Conservation (phyloP, 2,888 invertebrate species). For the Syritta pipiens region DNA sequence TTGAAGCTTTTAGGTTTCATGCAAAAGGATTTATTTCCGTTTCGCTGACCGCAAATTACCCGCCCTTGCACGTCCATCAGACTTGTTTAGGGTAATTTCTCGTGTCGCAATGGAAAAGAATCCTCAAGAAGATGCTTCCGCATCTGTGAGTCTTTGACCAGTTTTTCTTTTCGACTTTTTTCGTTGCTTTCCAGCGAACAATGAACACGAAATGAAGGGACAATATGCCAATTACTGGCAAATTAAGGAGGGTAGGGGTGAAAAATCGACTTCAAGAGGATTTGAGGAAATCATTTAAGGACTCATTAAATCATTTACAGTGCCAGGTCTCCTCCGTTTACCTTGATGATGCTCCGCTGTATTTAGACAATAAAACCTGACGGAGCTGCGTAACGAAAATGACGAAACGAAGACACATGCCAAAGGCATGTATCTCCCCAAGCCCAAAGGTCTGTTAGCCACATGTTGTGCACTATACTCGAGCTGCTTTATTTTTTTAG, state of each 20-base stretch:
- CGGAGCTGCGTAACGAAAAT: conserved; percentile 4
- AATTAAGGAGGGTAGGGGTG: conserved; percentile 46
- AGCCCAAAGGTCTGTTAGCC: conserved; percentile 46
- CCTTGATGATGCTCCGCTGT: conserved; percentile 8
- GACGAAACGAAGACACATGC: conserved; percentile 37
- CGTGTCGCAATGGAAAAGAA: conserved; percentile 2
- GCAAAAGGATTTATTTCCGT: conserved; percentile 68
- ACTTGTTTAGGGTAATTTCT: conserved; percentile 64
- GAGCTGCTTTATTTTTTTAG: conserved; percentile 56
- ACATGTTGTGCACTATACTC: conserved; percentile 40
- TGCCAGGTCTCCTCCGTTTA: neutral
- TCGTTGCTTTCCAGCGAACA: conserved; percentile 25
- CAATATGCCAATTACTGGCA: conserved; percentile 65
- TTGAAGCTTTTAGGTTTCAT: conserved; percentile 52
- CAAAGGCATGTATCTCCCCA: neutral
- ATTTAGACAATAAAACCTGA: conserved; percentile 28
- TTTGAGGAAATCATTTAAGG: conserved; percentile 22
- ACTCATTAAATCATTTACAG: conserved; percentile 23
- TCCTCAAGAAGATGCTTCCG: conserved; percentile 51
- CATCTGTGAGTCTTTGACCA: conserved; percentile 30
- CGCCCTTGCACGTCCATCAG: conserved; percentile 62
- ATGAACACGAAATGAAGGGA: conserved; percentile 50
- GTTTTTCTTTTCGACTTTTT: neutral
- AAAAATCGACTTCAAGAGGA: neutral
- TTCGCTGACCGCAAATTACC: conserved; percentile 67